These are phyloP conservation scores for Anticlea derivata DNA, from an alignment of 2,888 invertebrate genomes.

Conservation along the genomic window DNA sequence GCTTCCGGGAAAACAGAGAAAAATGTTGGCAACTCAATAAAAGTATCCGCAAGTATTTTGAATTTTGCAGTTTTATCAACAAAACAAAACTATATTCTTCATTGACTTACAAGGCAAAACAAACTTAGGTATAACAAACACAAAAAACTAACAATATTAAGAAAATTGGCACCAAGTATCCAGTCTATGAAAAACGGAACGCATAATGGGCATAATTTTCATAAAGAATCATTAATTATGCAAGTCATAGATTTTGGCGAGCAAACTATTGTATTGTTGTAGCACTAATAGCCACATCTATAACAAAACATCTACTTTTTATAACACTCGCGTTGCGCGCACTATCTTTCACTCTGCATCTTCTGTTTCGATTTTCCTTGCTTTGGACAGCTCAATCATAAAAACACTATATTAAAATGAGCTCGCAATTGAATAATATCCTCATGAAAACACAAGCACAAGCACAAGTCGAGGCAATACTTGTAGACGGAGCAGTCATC, in stretches of 20 bases:
- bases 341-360: too few species aligned
- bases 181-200: too few species aligned
- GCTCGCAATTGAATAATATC: background rate
- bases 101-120: too few species aligned
- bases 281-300: too few species aligned
- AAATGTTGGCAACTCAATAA: conserved; percentile 13
- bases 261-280: background rate
- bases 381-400: background rate
- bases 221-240: too few species aligned
- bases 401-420: background rate
- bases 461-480: conserved; percentile 10
- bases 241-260: background rate
- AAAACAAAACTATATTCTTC: background rate
- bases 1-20: conserved; percentile 26
- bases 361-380: too few species aligned
- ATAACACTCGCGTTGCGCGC: too few species aligned
- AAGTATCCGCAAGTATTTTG: conserved; percentile 6
- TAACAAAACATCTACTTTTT: too few species aligned
- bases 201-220: too few species aligned
- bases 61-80: background rate
- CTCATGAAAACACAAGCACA: conserved; percentile 3
- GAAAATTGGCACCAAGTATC: too few species aligned
- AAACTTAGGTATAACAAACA: too few species aligned
- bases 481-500: conserved; percentile 30
- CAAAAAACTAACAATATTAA: too few species aligned